These are phyloP conservation scores for Trypoxylon attenuatum DNA, from an alignment of 2,888 invertebrate species.

Conservation along the genomic window DNA sequence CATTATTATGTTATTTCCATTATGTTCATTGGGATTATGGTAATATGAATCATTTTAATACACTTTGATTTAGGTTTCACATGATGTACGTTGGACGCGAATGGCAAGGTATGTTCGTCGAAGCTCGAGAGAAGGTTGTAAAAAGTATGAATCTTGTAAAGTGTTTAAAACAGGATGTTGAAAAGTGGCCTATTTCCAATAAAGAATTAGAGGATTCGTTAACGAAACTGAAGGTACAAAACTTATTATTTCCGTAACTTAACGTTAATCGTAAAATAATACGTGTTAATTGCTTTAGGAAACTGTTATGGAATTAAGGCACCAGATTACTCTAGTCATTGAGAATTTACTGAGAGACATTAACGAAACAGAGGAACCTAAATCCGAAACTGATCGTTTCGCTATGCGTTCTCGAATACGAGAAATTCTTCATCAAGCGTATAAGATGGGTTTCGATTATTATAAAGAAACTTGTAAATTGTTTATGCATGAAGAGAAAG, in stretches of 20 bases:
- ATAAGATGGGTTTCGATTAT: conserved; percentile 92
- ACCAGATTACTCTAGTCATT: conserved; percentile 78
- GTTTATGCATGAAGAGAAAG: conserved; percentile 74
- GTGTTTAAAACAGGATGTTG: conserved; percentile 82
- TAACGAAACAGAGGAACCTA: conserved; percentile 75
- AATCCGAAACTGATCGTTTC: conserved; percentile 78
- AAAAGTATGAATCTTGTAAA: conserved; percentile 90
- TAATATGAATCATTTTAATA: conserved; percentile 13
- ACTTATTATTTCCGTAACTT: too few relatives aligned
- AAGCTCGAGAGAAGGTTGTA: conserved; percentile 86
- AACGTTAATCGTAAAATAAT: too few relatives aligned
- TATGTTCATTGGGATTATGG: too few relatives aligned
- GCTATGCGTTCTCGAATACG: conserved; percentile 81
- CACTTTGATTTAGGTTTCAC: conserved; percentile 75
- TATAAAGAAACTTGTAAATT: conserved; percentile 85
- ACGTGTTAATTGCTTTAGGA: conserved; percentile 72
- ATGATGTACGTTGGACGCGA: conserved; percentile 83
- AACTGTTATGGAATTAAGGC: conserved; percentile 78
- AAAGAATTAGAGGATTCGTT: conserved; percentile 80
- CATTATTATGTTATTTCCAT: conserved; percentile 5
- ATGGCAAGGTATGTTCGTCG: conserved; percentile 86
- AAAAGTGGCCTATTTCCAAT: conserved; percentile 76
- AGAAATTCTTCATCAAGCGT: conserved; percentile 90
- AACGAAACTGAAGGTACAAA: conserved; percentile 76
- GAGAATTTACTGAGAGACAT: conserved; percentile 78